phyloP scores from a whole-genome alignment of 2,113 vertebrate genomes.

The Eulemur macaco region DNA sequence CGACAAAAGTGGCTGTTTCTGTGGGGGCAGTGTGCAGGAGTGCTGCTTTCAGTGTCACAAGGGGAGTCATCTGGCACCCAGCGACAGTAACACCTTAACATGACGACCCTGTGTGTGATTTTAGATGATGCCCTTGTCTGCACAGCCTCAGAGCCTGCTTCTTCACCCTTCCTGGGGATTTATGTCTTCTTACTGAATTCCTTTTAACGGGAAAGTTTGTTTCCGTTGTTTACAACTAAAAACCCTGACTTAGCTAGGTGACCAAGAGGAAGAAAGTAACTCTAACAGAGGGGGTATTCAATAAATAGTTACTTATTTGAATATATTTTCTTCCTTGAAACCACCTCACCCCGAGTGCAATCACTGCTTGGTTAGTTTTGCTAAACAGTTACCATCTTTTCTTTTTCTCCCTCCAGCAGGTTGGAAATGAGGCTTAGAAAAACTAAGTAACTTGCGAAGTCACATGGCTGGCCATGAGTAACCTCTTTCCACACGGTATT shows the following conservation, averaged over 20 bases:
- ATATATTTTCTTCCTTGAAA: neutral
- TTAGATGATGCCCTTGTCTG: neutral
- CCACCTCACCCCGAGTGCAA: fast-evolving
- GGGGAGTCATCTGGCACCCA: neutral
- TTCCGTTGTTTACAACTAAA: neutral
- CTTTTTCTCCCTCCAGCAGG: neutral
- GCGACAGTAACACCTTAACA: neutral
- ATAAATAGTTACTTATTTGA: neutral
- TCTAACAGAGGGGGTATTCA: neutral
- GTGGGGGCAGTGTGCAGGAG: fast-evolving
- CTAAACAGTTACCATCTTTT: neutral
- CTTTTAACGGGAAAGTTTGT: neutral
- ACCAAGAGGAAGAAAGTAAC: neutral
- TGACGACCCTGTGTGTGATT: neutral
- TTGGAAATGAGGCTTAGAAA: neutral
- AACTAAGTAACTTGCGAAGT: neutral
- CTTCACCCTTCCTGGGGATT: neutral
- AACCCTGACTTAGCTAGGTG: neutral
- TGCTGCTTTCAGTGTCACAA: neutral
- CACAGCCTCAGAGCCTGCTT: neutral
- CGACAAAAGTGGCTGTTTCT: neutral
- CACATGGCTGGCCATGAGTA: neutral
- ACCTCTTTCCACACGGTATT: neutral
- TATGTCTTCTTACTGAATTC: neutral
- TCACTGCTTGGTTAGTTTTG: neutral